These are phyloP conservation scores for Auanema freiburgensis DNA, from an alignment of 2,888 invertebrate species.

Conservation along the genomic window DNA sequence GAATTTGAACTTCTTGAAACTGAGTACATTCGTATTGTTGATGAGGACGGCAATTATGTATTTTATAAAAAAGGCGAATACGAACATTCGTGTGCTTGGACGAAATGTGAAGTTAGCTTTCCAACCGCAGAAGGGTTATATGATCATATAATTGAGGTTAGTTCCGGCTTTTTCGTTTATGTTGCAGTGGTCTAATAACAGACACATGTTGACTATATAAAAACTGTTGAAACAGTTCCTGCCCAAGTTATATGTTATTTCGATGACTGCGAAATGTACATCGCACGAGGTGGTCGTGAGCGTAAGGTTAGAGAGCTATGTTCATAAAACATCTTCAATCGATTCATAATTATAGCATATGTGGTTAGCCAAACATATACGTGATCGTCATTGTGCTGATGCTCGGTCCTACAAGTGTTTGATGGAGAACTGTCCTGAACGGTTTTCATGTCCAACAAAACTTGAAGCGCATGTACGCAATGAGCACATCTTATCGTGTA, in stretches of 20 bases:
- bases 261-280: constrained; percentile 16
- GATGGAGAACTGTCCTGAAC: constrained; percentile 11
- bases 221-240: neutral
- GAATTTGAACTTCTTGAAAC: too few relatives aligned
- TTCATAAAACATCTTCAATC: too few relatives aligned
- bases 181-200: neutral
- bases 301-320: constrained; percentile 11
- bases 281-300: constrained; percentile 15
- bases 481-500: constrained; percentile 3
- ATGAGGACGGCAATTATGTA: too few relatives aligned
- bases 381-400: constrained; percentile 13
- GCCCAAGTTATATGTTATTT: constrained; percentile 10
- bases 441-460: constrained; percentile 5
- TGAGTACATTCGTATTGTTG: too few relatives aligned
- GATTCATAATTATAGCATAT: constrained; percentile 8
- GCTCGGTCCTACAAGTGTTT: constrained; percentile 19
- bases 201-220: neutral
- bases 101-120: constrained; percentile 4
- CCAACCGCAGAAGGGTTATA: constrained; percentile 6
- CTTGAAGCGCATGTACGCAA: constrained; percentile 19
- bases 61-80: too few relatives aligned
- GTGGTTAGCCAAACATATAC: constrained; percentile 16
- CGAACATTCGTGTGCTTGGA: constrained; percentile 12
- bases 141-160: constrained; percentile 21
- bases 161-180: neutral